Conservation (phyloP, 2,797 vertebrate species). For the Enteromius fasciolatus region DNA sequence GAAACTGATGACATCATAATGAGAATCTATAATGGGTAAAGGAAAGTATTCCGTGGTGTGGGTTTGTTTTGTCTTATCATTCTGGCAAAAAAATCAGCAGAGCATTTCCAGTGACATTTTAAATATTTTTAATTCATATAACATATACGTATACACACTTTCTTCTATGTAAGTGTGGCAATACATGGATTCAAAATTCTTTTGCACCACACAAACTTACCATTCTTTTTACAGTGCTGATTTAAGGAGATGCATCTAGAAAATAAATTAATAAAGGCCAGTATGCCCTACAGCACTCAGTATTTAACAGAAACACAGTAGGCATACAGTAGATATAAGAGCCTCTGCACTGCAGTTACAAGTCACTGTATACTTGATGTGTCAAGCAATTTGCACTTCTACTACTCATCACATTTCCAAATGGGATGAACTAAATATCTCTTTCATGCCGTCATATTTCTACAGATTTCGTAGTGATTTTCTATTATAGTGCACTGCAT, state of each 20-base stretch:
- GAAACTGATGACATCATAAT: no score
- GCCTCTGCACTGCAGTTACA: background rate
- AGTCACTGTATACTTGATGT: background rate
- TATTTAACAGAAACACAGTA: constrained; percentile 17
- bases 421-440: background rate
- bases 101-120: background rate
- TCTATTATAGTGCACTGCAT: constrained; percentile 19
- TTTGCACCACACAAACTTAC: background rate
- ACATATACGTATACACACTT: constrained; percentile 4
- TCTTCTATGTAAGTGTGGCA: background rate
- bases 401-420: background rate
- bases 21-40: no score
- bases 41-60: no score
- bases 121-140: constrained; percentile 9
- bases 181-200: constrained; percentile 14
- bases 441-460: background rate
- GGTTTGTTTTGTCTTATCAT: background rate
- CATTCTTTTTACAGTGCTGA: constrained; percentile 10
- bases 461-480: constrained; percentile 6
- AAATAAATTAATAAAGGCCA: background rate
- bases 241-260: constrained; percentile 11
- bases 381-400: background rate
- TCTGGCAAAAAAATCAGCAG: background rate
- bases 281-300: background rate
- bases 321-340: constrained; percentile 15